Percentiles rank a stretch among this genome's conserved stretches.
Conservation (phyloP, 2,797 vertebrate genomes). For the Pipistrellus pipistrellus region DNA sequence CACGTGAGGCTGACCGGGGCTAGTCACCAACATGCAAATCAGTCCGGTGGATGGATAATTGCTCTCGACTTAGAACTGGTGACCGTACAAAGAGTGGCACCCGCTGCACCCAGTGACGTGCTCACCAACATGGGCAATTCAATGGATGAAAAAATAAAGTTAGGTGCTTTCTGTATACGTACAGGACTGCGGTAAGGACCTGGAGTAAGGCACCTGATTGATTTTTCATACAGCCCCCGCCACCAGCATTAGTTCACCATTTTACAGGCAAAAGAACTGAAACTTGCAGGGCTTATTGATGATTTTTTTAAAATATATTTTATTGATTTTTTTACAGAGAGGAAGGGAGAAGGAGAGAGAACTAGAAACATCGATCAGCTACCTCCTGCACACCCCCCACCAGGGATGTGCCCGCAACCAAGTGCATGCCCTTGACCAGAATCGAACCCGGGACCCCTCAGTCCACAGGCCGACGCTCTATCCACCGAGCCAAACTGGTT, state of each 20-base stretch:
- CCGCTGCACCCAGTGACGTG: not conserved
- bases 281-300: not conserved
- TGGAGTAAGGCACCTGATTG: not conserved
- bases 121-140: accelerated
- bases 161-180: not conserved
- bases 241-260: not conserved
- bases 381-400: no score
- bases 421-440: no score
- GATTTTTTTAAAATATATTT: no score
- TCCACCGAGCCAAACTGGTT: no score
- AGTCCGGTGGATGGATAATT: not conserved
- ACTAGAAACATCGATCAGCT: no score
- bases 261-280: not conserved
- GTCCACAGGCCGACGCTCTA: no score
- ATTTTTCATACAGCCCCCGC: not conserved
- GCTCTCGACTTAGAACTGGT: not conserved
- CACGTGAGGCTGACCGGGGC: not conserved
- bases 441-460: no score
- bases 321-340: no score
- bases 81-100: not conserved
- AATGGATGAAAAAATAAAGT: not conserved
- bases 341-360: no score
- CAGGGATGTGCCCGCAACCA: no score
- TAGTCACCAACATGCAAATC: not conserved
- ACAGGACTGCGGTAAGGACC: not conserved